Conservation (phyloP, 2,888 invertebrate genomes). For the Lithophane socia region DNA sequence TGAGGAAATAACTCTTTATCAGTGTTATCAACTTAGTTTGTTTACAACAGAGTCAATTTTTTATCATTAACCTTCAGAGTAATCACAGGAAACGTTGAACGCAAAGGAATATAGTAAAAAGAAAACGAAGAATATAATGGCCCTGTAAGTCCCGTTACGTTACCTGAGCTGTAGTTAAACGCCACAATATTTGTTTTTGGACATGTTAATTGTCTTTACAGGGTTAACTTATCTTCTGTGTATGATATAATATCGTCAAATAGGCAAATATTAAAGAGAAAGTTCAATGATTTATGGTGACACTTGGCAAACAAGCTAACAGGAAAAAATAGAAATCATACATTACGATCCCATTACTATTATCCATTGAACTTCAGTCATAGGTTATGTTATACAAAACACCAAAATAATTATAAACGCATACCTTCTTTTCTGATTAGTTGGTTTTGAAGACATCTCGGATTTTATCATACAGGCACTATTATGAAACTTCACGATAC, state of each 20-base stretch:
- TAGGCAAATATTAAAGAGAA: slow-evolving; percentile 67
- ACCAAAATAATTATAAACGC: slow-evolving; percentile 66
- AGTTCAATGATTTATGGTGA: slow-evolving; percentile 66
- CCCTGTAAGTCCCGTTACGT: slow-evolving; percentile 38
- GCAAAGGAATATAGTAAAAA: slow-evolving; percentile 19
- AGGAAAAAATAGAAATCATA: slow-evolving; percentile 67
- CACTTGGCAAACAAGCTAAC: slow-evolving; percentile 59
- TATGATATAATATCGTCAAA: slow-evolving; percentile 36
- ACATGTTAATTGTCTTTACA: background rate
- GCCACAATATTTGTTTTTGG: background rate
- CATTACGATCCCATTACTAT: slow-evolving; percentile 15
- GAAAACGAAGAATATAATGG: slow-evolving; percentile 20
- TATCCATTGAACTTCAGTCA: slow-evolving; percentile 11
- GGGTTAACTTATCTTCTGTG: slow-evolving; percentile 6
- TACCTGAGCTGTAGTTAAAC: slow-evolving; percentile 27
- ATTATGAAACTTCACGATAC: slow-evolving; percentile 87
- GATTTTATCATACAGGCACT: slow-evolving; percentile 79
- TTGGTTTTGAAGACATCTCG: slow-evolving; percentile 88
- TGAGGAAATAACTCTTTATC: slow-evolving; percentile 18
- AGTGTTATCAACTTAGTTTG: slow-evolving; percentile 35
- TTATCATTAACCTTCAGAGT: slow-evolving; percentile 54
- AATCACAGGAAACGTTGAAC: slow-evolving; percentile 48
- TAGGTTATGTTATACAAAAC: slow-evolving; percentile 50
- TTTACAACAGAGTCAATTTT: slow-evolving; percentile 57
- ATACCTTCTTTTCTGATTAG: slow-evolving; percentile 94